These are phyloP conservation scores for Brotula barbata DNA, from an alignment of 2,797 vertebrate genomes.

Conservation along the genomic window DNA sequence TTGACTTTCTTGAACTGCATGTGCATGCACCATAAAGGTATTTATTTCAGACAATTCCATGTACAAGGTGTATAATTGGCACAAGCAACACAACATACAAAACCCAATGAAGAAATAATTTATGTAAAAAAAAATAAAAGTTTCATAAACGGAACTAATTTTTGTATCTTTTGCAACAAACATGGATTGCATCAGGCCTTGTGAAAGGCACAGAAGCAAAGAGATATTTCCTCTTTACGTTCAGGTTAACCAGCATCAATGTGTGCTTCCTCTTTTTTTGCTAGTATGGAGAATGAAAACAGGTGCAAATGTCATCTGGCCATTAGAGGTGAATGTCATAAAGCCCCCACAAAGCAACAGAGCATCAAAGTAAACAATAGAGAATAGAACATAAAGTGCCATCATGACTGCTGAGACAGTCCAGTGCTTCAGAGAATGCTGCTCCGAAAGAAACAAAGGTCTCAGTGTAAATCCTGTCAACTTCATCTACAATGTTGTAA, in stretches of 20 bases:
- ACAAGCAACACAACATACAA: slow-evolving; percentile 48
- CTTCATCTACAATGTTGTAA: background rate
- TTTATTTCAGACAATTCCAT: slow-evolving; percentile 60
- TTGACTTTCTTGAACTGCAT: slow-evolving; percentile 17
- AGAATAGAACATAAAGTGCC: slow-evolving; percentile 39
- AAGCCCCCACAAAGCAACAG: slow-evolving; percentile 20
- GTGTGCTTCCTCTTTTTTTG: slow-evolving; percentile 22
- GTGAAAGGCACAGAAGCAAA: slow-evolving; percentile 47
- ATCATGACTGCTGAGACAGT: slow-evolving; percentile 7
- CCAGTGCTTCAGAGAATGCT: background rate
- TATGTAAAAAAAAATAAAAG: slow-evolving; percentile 3
- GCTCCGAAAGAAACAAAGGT: background rate
- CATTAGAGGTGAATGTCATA: background rate
- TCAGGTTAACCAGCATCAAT: background rate
- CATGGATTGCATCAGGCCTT: slow-evolving; percentile 3
- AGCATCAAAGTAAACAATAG: slow-evolving; percentile 48
- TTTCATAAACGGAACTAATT: slow-evolving; percentile 7
- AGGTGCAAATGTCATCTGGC: background rate
- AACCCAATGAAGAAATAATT: slow-evolving; percentile 15
- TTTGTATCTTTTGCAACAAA: slow-evolving; percentile 16
- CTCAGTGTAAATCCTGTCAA: no score
- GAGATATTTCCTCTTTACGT: slow-evolving; percentile 19
- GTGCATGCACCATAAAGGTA: slow-evolving; percentile 7
- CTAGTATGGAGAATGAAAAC: no score
- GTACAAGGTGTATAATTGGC: slow-evolving; percentile 35